Conservation (phyloP, 2,888 invertebrate genomes). For the Spilosoma lubricipeda region DNA sequence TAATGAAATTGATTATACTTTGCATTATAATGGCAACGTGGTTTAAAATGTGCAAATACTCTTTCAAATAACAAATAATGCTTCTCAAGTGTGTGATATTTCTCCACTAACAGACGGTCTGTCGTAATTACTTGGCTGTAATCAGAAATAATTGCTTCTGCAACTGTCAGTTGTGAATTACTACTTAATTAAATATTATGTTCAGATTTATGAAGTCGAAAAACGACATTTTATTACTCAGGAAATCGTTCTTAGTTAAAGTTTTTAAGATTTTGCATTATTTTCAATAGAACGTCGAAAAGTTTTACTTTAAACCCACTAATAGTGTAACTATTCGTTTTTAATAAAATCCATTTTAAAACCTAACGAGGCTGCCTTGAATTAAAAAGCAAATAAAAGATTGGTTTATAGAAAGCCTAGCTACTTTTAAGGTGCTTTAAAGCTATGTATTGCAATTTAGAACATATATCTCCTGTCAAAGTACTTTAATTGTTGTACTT, state of each 20-base stretch:
- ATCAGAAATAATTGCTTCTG: slow-evolving; percentile 43
- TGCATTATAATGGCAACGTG: not conserved
- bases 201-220: slow-evolving; percentile 3
- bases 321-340: not conserved
- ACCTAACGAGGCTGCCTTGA: no score
- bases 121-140: slow-evolving; percentile 44
- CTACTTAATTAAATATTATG: slow-evolving; percentile 13
- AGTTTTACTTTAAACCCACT: not conserved
- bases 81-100: slow-evolving; percentile 43
- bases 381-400: no score
- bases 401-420: not conserved
- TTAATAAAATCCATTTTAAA: not conserved
- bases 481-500: no score
- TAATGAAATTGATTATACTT: not conserved
- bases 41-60: slow-evolving; percentile 30
- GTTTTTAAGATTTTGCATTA: not conserved
- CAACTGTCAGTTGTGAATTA: slow-evolving; percentile 25
- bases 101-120: slow-evolving; percentile 37
- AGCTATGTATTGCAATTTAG: not conserved
- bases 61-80: slow-evolving; percentile 21
- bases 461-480: not conserved
- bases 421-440: not conserved
- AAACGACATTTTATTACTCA: not conserved
- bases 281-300: not conserved
- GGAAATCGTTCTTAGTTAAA: not conserved